These are phyloP conservation scores for Cyprinodon tularosa DNA, from an alignment of 2,113 vertebrate genomes.

Conservation along the genomic window DNA sequence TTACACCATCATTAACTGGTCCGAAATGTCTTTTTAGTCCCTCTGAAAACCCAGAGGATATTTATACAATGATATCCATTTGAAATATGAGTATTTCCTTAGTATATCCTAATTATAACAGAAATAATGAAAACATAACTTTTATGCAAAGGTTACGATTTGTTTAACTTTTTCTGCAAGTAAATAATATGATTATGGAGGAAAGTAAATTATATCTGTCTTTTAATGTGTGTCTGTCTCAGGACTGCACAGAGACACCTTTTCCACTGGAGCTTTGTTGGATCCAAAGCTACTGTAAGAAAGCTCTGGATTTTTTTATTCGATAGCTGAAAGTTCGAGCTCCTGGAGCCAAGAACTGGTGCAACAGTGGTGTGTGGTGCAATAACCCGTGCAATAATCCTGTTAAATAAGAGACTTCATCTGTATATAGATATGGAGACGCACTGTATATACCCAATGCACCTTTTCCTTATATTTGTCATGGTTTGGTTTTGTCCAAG, in stretches of 20 bases:
- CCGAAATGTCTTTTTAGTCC: not conserved
- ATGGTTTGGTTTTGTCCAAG: no score
- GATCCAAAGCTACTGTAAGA: no score
- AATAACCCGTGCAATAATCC: no score
- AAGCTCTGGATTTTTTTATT: no score
- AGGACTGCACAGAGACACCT: not conserved
- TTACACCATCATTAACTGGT: not conserved
- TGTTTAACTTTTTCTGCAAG: not conserved
- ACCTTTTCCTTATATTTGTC: no score
- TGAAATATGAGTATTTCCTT: not conserved
- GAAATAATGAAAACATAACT: not conserved
- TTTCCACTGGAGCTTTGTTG: not conserved
- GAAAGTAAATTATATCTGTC: not conserved
- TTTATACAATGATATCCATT: not conserved
- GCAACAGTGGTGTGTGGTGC: no score
- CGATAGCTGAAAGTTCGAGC: no score
- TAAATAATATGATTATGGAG: not conserved
- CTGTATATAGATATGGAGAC: no score
- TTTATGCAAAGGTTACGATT: not conserved
- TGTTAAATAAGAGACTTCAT: no score
- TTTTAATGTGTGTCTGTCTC: not conserved
- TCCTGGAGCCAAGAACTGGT: no score
- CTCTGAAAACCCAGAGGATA: not conserved
- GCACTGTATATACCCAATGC: no score
- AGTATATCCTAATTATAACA: not conserved